Evolutionary conservation across 2,113 vertebrate genomes (phyloP).

Genomic region (Hippocampus comes): DNA sequence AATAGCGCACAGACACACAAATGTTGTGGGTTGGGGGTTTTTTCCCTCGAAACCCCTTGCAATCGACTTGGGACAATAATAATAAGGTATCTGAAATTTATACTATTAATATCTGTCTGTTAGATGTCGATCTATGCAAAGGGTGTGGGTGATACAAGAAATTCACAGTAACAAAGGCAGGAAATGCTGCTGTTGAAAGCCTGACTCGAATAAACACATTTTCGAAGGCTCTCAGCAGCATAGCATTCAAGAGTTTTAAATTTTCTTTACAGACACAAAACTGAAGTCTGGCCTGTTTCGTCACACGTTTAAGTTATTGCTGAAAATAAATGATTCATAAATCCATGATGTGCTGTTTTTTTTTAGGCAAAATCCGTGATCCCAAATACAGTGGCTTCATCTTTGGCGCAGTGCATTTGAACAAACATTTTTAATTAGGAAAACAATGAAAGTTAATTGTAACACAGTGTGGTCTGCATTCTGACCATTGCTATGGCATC

Average conservation of each 20-base stretch:
- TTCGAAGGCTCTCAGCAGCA: neutral
- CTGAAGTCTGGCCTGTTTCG: neutral
- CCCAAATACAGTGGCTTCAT: too few relatives aligned
- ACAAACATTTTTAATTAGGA: too few relatives aligned
- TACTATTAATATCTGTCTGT: neutral
- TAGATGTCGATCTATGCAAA: conserved; percentile 28
- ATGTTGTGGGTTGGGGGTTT: too few relatives aligned
- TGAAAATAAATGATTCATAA: neutral
- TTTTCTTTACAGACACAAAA: neutral
- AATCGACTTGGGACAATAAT: neutral
- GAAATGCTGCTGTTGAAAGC: conserved; percentile 66
- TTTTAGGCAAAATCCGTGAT: too few relatives aligned
- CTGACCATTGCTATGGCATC: too few relatives aligned
- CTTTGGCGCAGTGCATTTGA: too few relatives aligned
- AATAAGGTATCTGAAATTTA: neutral
- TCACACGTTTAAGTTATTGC: neutral
- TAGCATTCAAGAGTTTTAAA: neutral
- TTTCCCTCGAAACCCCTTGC: too few relatives aligned
- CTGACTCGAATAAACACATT: conserved; percentile 49
- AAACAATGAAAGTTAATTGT: too few relatives aligned
- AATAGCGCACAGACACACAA: too few relatives aligned
- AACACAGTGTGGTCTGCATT: too few relatives aligned
- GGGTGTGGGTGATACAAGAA: conserved; percentile 68
- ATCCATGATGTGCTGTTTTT: too few relatives aligned
- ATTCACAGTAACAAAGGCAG: conserved; percentile 67